Percentiles rank a stretch among this genome's conserved stretches.
Conservation (phyloP, 2,797 vertebrate genomes). For the Premnoplex brunnescens region DNA sequence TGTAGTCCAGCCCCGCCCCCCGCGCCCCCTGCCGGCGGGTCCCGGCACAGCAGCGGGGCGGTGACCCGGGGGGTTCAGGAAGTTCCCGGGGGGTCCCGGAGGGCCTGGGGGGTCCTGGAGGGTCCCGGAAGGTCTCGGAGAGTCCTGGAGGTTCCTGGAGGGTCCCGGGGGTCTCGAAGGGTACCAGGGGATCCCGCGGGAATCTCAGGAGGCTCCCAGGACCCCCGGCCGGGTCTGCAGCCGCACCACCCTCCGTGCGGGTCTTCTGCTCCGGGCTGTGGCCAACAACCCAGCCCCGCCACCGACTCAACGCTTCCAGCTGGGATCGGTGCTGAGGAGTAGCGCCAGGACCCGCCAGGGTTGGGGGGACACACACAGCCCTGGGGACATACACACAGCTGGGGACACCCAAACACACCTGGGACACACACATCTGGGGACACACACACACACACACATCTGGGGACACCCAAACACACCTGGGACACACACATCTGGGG, state of each 20-base stretch:
- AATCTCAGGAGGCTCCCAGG: too few relatives aligned
- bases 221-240: not conserved
- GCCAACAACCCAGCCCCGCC: too few relatives aligned
- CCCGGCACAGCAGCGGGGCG: not conserved
- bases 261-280: not conserved
- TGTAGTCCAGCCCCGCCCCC: rapidly evolving
- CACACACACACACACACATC: not conserved
- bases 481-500: not conserved
- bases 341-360: not conserved
- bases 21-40: not conserved
- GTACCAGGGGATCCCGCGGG: too few relatives aligned
- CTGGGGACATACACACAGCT: not conserved
- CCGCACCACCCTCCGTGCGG: too few relatives aligned
- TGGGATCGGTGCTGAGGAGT: not conserved
- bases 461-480: not conserved
- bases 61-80: not conserved
- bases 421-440: too few relatives aligned
- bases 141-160: too few relatives aligned
- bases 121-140: too few relatives aligned
- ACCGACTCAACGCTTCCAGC: not conserved
- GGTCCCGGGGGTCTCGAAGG: too few relatives aligned
- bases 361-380: not conserved
- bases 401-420: not conserved
- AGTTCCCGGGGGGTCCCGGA: not conserved
- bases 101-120: not conserved